phyloP scores from a whole-genome alignment of 2,113 vertebrate species.

The Sapajus apella region DNA sequence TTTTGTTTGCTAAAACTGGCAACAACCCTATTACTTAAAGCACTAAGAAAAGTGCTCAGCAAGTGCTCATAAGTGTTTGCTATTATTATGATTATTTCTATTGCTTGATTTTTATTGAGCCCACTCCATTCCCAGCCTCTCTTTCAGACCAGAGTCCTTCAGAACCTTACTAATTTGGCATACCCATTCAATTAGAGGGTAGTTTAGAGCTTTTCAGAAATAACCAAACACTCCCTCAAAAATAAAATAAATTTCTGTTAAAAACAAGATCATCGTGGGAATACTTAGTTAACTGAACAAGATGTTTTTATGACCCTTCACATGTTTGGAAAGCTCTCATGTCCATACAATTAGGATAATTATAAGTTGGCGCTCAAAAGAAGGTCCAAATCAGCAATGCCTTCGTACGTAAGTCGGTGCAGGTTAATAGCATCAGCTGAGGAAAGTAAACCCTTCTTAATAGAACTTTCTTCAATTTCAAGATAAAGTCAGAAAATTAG shows the following conservation, averaged over 20 bases:
- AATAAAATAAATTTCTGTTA: constrained; percentile 31
- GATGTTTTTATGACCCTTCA: background rate
- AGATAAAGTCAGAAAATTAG: background rate
- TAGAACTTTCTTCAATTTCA: background rate
- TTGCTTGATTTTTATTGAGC: background rate
- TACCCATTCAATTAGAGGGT: background rate
- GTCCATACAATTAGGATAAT: constrained; percentile 26
- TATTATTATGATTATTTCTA: background rate
- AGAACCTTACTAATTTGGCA: constrained; percentile 27
- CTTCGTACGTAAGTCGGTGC: background rate
- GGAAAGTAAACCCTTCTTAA: background rate
- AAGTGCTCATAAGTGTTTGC: background rate
- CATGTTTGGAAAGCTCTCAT: background rate
- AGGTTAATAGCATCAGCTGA: background rate
- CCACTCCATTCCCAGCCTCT: background rate
- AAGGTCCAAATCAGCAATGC: background rate
- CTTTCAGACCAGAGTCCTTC: constrained; percentile 19
- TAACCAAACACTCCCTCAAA: constrained; percentile 8
- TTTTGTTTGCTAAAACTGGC: background rate
- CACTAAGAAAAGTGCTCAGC: background rate
- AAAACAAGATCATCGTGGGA: background rate
- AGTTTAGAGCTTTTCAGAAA: constrained; percentile 8
- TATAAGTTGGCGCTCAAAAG: constrained; percentile 9
- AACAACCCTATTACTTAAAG: background rate
- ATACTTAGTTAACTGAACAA: constrained; percentile 7